Evolutionary conservation across 2,888 invertebrate genomes (phyloP), one percentile per base, ranked within the genome.

Genomic region (Cyclophora albipunctata): DNA sequence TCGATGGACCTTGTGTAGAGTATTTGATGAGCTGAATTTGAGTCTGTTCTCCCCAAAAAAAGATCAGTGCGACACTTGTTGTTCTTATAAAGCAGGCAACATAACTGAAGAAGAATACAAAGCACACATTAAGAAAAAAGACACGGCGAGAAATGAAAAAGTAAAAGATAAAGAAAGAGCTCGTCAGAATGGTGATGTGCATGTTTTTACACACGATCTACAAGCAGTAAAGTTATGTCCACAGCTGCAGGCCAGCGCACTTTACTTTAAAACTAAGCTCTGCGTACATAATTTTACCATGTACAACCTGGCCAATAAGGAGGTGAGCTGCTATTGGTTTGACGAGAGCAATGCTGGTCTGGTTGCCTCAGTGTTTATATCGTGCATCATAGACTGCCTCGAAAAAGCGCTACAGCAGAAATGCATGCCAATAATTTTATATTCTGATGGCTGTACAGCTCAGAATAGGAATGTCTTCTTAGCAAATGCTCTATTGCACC

Each of bases 251-350:
- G 67, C 66, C 41, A 71, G 67, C 58, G 62, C 67, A 34, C 47
- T 64, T 7, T 71, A 69, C 52, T 71, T 66, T 55, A 68, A 69
- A 50, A 69, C 64, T 3, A 70, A 67, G 49, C 51, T 67, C 4
- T 55, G 61, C 5, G 64, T 69, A n/a, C 70, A 67, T 46, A 67
- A 70, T 46, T 72, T 69, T 52, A 53, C 66, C 3, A 45, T 66
- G 1, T 68, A 66, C 48, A 62, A 66, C 45, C 52, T 67, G 5
- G 60, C 57, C 6, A 69, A 45, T 33, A 45, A 58, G 46, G 5
- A 47, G 40, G 63, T 59, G 55, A 58, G 20, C 20, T 20, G 20
- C 20, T 20, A 20, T 20, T 20, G 20, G 20, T 20, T 20, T 20
- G 20, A 20, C 45, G 54, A 55, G 41, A 58, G 54, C 2, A 51